A percentile compares a stretch with the other conserved stretches of the same genome.
Evolutionary conservation across 2,888 invertebrate genomes (phyloP).

Genomic region (Drosophila koepferae): DNA sequence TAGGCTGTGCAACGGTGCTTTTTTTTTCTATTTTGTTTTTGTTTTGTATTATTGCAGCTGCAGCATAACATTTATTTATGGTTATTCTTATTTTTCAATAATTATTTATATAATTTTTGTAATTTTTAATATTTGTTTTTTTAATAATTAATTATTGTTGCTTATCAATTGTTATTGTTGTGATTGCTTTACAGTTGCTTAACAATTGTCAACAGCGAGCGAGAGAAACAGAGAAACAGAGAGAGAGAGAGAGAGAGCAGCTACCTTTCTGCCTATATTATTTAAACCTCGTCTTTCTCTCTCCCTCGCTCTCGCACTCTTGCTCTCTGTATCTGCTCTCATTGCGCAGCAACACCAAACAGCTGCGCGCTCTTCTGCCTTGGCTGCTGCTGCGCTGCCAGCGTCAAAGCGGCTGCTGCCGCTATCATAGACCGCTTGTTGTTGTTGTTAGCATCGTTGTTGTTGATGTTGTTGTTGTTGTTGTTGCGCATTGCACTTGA

Average conservation of each 20-base stretch:
- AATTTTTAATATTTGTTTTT: conserved; percentile 4
- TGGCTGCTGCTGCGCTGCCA: conserved; percentile 36
- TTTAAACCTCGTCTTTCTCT: neutral
- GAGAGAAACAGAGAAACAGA: neutral
- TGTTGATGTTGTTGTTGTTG: conserved; percentile 9
- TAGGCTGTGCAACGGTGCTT: conserved; percentile 36
- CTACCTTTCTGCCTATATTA: neutral
- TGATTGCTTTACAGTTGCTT: conserved; percentile 29
- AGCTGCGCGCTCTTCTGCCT: conserved; percentile 61
- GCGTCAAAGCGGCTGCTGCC: conserved; percentile 9
- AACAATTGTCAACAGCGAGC: conserved; percentile 36
- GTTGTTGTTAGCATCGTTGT: conserved; percentile 7
- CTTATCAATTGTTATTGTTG: conserved; percentile 18
- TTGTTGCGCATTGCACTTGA: conserved; percentile 74
- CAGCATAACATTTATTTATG: conserved; percentile 20
- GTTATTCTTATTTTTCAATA: conserved; percentile 4
- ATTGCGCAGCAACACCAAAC: conserved; percentile 58
- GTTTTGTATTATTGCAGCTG: conserved; percentile 17
- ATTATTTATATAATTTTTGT: neutral
- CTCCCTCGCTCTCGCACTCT: neutral
- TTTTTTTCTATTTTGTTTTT: neutral
- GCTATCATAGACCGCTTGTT: conserved; percentile 29
- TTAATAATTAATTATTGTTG: conserved; percentile 11
- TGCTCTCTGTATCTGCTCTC: conserved; percentile 39
- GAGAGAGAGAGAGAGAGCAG: conserved; percentile 5